phyloP scores from a whole-genome alignment of 2,113 vertebrate genomes.

The Acanthisitta chloris region DNA sequence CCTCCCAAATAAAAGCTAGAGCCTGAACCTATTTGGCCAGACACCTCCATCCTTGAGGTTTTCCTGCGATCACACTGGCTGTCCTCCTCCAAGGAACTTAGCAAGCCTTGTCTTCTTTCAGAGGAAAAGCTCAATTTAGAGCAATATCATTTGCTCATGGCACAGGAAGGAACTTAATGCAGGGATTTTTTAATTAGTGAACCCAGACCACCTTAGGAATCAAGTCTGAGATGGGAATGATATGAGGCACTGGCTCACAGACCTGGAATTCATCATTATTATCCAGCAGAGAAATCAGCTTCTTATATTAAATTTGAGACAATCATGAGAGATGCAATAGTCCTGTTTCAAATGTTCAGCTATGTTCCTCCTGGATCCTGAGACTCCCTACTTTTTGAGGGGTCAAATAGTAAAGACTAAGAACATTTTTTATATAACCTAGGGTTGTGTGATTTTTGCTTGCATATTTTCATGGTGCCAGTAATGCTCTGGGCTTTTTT shows the following conservation, averaged over 20 bases:
- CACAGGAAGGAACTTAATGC: background rate
- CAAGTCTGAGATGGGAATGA: background rate
- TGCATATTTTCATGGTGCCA: background rate
- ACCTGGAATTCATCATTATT: background rate
- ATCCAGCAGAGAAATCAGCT: background rate
- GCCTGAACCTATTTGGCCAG: background rate
- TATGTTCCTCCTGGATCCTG: background rate
- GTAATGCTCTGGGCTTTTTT: background rate
- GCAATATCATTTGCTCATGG: background rate
- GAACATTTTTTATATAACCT: background rate
- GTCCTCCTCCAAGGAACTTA: background rate
- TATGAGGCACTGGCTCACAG: background rate
- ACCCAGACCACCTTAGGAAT: background rate
- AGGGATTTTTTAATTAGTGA: background rate
- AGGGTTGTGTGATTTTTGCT: background rate
- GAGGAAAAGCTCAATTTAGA: background rate
- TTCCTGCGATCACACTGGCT: background rate
- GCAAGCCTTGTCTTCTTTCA: background rate
- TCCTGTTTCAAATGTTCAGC: background rate
- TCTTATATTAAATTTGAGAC: background rate
- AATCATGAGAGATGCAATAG: background rate
- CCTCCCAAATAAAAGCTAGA: background rate
- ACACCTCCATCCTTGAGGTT: background rate
- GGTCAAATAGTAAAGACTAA: background rate
- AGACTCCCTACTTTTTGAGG: background rate